Evolutionary conservation across 2,888 invertebrate genomes (phyloP), one percentile per base, ranked within the genome.

Genomic region (Drosophila sordidula): DNA sequence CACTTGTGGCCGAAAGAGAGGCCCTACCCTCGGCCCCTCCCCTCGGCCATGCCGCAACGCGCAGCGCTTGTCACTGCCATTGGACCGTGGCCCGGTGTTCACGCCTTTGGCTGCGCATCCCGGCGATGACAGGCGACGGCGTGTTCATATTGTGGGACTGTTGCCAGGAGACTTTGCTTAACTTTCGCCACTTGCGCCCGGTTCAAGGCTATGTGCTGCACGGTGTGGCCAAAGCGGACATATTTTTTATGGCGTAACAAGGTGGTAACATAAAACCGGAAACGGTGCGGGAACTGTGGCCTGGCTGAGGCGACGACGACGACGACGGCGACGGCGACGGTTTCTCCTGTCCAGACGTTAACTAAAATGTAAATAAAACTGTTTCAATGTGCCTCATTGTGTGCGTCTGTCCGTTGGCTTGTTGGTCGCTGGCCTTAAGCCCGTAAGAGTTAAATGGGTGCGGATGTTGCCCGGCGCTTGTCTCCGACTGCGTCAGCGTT

Each of bases 281-380:
- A 75, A 65, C 65, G 66, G 50, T 76, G 56, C 34, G 38, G 54
- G 29, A 47, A 45, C 44, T 41, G 51, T 18, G 29, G 51, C 14
- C 38, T 8, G n/a, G 42, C 34, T 38, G 4, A 1, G 14, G 4
- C 29, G 44, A 56, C n/a, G 26, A 8, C 34, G 16, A 14, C 14
- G 18, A 2, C 41, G 6, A 14, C 12, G 14, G 6, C 29, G 11
- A 38, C 18, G 26, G 11, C 49, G 22, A 22, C n/a, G 32, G 46
- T 32, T 45, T 46, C 62, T 62, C 46, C 29, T 62, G 56, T 16
- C 71, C 63, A 70, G 78, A 83, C 80, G 66, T 70, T 55, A 78
- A 77, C 82, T 73, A 59, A 81, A 85, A 82, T 82, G 85, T 77
- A 85, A 82, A 85, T 82, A 70, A 82, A 85, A 82, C 75, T 73